A percentile compares a stretch with the other conserved stretches of the same genome.
phyloP scores from a whole-genome alignment of 2,888 invertebrate species.

The Actias luna region DNA sequence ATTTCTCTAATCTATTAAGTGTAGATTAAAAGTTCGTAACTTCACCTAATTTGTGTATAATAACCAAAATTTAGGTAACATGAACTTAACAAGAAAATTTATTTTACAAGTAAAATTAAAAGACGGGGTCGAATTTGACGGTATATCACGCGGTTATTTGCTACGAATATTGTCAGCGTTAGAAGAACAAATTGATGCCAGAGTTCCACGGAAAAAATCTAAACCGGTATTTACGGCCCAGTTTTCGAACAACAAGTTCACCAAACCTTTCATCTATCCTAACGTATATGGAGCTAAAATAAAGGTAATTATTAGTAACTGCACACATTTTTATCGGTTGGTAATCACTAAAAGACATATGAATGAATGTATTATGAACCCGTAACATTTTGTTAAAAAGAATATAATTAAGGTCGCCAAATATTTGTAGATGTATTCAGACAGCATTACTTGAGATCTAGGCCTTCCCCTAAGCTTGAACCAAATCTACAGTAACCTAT shows the following conservation, averaged over 20 bases:
- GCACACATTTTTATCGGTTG: not conserved
- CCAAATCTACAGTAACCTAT: too few species aligned
- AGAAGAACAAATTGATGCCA: conserved; percentile 44
- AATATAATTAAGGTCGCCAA: too few species aligned
- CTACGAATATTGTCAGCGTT: conserved; percentile 53
- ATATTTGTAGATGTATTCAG: too few species aligned
- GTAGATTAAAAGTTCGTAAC: not conserved
- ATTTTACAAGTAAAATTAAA: conserved; percentile 5
- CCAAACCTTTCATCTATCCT: conserved; percentile 56
- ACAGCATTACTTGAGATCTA: too few species aligned
- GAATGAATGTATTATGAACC: too few species aligned
- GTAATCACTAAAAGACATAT: too few species aligned
- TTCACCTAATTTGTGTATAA: not conserved
- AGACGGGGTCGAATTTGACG: conserved; percentile 48
- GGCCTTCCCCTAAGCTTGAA: too few species aligned
- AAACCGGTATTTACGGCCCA: conserved; percentile 50
- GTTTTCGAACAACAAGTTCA: conserved; percentile 58
- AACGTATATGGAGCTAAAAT: conserved; percentile 21
- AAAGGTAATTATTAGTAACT: not conserved
- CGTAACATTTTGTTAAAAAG: too few species aligned
- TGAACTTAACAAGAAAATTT: not conserved
- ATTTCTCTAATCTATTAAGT: too few species aligned
- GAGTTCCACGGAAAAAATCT: conserved; percentile 24
- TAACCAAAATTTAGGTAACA: not conserved
- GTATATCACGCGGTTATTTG: conserved; percentile 48